Conservation (phyloP, 2,888 invertebrate species). For the Apamea sordens region DNA sequence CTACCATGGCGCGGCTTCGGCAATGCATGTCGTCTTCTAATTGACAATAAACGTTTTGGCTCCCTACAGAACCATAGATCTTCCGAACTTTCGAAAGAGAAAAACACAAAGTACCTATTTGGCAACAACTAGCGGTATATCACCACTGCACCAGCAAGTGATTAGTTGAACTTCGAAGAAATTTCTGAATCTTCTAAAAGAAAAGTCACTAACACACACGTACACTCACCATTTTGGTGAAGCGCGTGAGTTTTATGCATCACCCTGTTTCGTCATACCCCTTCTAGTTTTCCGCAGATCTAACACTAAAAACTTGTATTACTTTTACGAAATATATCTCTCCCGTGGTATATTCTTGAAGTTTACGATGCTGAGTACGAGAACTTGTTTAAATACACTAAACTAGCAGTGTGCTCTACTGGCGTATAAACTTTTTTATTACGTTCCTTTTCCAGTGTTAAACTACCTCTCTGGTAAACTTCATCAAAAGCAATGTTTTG, state of each 20-base stretch:
- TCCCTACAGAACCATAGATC: constrained; percentile 16
- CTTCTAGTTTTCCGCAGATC: constrained; percentile 10
- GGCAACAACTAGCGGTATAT: constrained; percentile 7
- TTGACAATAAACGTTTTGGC: constrained; percentile 29
- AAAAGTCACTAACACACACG: background rate
- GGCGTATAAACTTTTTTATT: constrained; percentile 42
- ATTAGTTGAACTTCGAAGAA: background rate
- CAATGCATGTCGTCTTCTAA: background rate
- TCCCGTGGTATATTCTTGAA: constrained; percentile 5
- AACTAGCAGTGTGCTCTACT: background rate
- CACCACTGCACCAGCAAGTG: background rate
- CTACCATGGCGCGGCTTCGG: too few species aligned
- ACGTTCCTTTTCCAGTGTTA: constrained; percentile 21
- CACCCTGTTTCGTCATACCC: background rate
- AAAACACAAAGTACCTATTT: constrained; percentile 14
- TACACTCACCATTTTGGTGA: background rate
- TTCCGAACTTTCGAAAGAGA: constrained; percentile 3
- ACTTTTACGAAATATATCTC: constrained; percentile 23
- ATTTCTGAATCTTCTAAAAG: background rate
- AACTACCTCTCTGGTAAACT: constrained; percentile 21
- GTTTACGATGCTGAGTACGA: constrained; percentile 31
- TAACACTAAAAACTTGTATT: constrained; percentile 43
- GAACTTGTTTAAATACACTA: constrained; percentile 27
- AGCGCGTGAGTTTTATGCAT: constrained; percentile 7
- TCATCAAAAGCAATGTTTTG: constrained; percentile 15